phyloP scores from a whole-genome alignment of 2,888 invertebrate species.

The Lordiphosa andalusiaca region DNA sequence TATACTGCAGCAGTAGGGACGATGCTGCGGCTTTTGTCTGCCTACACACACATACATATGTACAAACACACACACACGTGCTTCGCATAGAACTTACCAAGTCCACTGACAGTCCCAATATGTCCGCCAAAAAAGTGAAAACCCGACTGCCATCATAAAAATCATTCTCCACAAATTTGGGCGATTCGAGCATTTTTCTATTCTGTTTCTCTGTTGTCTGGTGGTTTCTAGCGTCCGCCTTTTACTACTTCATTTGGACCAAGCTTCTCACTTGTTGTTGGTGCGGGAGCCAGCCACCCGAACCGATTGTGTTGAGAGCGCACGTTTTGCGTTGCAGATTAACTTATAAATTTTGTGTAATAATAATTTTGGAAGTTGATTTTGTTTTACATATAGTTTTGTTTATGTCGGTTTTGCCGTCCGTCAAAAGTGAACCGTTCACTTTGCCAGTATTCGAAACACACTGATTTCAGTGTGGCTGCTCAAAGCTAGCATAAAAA shows the following conservation, averaged over 20 bases:
- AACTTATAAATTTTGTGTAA: conserved; percentile 45
- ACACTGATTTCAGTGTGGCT: no score
- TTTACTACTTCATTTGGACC: conserved; percentile 25
- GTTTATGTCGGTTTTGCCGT: conserved; percentile 16
- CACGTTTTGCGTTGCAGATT: conserved; percentile 10
- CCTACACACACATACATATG: background rate
- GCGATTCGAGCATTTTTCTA: conserved; percentile 70
- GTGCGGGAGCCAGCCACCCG: background rate
- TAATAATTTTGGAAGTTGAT: conserved; percentile 37
- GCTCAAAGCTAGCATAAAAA: no score
- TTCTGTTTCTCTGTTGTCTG: conserved; percentile 23
- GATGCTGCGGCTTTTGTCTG: conserved; percentile 9
- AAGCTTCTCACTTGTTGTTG: conserved; percentile 10
- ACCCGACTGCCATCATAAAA: conserved; percentile 87
- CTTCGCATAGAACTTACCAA: conserved; percentile 83
- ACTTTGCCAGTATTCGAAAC: conserved; percentile 12
- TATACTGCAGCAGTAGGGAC: background rate
- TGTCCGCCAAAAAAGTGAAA: conserved; percentile 86
- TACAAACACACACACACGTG: conserved; percentile 19
- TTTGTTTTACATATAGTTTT: conserved; percentile 9
- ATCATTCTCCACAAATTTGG: conserved; percentile 62
- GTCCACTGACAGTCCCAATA: conserved; percentile 88
- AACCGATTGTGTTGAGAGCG: conserved; percentile 10
- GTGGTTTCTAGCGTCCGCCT: background rate
- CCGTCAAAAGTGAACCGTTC: conserved; percentile 12